phyloP scores from a whole-genome alignment of 2,888 invertebrate genomes.

The Pharmacophagus antenor region DNA sequence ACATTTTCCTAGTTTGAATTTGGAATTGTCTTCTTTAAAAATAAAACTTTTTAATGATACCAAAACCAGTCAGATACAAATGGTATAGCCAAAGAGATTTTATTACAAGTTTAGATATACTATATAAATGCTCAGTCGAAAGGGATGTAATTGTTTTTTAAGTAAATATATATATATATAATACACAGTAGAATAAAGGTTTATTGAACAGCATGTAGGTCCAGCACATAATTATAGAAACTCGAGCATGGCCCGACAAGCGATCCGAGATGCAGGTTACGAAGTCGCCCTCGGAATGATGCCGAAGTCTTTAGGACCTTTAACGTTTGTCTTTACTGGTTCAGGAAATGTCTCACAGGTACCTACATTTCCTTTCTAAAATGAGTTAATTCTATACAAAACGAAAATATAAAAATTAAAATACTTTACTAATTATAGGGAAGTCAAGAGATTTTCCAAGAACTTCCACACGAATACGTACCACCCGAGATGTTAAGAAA shows the following conservation, averaged over 20 bases:
- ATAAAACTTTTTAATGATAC: too few species aligned
- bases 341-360: constrained; percentile 97
- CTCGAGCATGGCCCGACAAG: constrained; percentile 98
- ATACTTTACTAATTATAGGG: constrained; percentile 68
- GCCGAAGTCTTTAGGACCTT: constrained; percentile 98
- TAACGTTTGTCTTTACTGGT: constrained; percentile 99
- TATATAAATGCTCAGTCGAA: too few species aligned
- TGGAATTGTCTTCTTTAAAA: too few species aligned
- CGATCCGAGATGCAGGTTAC: constrained; percentile 99
- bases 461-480: constrained; percentile 98
- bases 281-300: constrained; percentile 97
- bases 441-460: constrained; percentile 96
- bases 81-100: too few species aligned
- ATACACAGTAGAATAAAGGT: neutral
- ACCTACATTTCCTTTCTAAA: neutral
- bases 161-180: neutral
- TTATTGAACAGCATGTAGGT: constrained; percentile 89
- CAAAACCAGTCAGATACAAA: too few species aligned
- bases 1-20: too few species aligned
- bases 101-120: too few species aligned
- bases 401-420: neutral
- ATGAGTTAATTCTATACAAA: neutral
- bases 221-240: constrained; percentile 99
- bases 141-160: too few species aligned
- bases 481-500: constrained; percentile 96